Evolutionary conservation across 2,797 vertebrate genomes (phyloP).

Genomic region (Erpetoichthys calabaricus): DNA sequence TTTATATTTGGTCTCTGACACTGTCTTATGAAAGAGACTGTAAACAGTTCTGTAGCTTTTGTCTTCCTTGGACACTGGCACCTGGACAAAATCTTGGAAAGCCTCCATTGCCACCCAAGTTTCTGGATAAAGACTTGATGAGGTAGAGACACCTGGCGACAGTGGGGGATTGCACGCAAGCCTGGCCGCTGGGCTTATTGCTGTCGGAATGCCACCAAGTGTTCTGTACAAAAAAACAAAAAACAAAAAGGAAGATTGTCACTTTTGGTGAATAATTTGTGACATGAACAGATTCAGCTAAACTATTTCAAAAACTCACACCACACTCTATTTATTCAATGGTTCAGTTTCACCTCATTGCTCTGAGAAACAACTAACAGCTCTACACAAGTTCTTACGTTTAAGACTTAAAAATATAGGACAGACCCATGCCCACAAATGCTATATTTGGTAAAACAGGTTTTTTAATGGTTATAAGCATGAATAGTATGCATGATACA

Average conservation of each 20-base stretch:
- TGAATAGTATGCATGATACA: no score
- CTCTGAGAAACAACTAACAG: no score
- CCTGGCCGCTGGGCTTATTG: conserved; percentile 43
- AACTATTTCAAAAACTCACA: no score
- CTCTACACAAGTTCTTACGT: no score
- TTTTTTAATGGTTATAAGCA: no score
- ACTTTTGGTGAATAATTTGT: no score
- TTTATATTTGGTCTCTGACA: conserved; percentile 90
- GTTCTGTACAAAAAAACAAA: conserved; percentile 49
- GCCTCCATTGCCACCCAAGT: conserved; percentile 87
- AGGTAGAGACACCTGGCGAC: conserved; percentile 57
- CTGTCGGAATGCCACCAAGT: conserved; percentile 58
- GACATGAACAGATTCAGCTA: no score
- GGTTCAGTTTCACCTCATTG: no score
- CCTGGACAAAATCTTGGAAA: conserved; percentile 90
- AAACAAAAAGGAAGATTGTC: not conserved
- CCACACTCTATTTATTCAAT: no score
- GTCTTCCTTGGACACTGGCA: conserved; percentile 89
- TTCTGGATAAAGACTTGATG: conserved; percentile 80
- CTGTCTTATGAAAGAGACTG: conserved; percentile 96
- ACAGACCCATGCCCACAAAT: no score
- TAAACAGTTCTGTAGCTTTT: conserved; percentile 96
- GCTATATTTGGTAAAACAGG: no score
- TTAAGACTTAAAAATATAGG: no score
- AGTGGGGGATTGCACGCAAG: conserved; percentile 35